Base-by-base conservation (phyloP, 2,797 vertebrate species). In the Gallinago solitaria region DNA sequence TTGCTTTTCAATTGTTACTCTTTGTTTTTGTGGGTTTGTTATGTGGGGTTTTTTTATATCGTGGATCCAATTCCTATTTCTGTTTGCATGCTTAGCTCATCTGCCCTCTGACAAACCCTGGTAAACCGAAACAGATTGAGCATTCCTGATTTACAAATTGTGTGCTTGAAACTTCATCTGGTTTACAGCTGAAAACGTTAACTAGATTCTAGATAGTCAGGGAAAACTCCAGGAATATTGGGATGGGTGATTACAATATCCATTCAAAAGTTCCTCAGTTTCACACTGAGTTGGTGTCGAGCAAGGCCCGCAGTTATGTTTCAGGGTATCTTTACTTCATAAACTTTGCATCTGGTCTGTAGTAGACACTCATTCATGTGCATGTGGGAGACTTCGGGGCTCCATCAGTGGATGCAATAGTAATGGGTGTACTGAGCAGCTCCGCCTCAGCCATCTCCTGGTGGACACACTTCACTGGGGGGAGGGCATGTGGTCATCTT, bases 21-120 rank as follows among this genome's bases (percentile, higher is more conserved):
- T n/a, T 64, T 41, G 6, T 80, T 86, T 85, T 59, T n/a, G n/a
- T n/a, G n/a, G n/a, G n/a, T n/a, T n/a, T 50, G 13, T 47, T 61
- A 4, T 37, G 53, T 32, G 3, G 1, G 0, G 4, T 17, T 2
- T 53, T 78, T 57, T 79, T 51, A 6, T 67, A 23, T 9, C 56
- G 18, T 53, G 13, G 6, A 8, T 68, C 4, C 3, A 4, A 11
- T 73, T 94, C 56, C 15, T 59, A 21, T 37, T 53, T 32, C 9
- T 68, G 6, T 71, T 83, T 59, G 16, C 30, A 27, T 12, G 4
- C 4, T 71, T 82, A 37, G 8, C 7, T 82, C 21, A 21, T 39
- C 35, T 80, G 17, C 24, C 11, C n/a, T 43, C 11, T 11, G 5
- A 27, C 16, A 89, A 89, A 57, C 10, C 7, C 9, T 28, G 17